Percentiles rank a stretch among this genome's conserved stretches.
These are phyloP conservation scores for Centropyge bicolor DNA, from an alignment of 2,797 vertebrate genomes.

Conservation along the genomic window DNA sequence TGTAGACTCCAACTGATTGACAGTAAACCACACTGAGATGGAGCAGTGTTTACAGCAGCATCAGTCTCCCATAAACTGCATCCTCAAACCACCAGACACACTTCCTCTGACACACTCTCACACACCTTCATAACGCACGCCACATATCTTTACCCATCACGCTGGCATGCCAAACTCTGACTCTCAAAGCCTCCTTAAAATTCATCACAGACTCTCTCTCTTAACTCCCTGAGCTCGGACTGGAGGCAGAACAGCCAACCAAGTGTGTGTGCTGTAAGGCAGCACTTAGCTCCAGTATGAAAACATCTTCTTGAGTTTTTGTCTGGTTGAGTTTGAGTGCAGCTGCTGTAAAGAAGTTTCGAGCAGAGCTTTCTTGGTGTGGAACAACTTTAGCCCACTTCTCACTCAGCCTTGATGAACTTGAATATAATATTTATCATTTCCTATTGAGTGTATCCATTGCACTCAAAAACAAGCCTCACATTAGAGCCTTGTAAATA, in stretches of 20 bases:
- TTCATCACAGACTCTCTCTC: constrained; percentile 20
- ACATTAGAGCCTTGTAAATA: constrained; percentile 4
- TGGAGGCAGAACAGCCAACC: not conserved
- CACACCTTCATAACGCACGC: not conserved
- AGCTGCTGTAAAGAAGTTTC: constrained; percentile 45
- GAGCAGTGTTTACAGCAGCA: constrained; percentile 24
- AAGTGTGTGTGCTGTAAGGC: not conserved
- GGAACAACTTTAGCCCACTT: constrained; percentile 20
- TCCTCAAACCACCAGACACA: constrained; percentile 1
- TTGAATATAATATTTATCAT: constrained; percentile 10
- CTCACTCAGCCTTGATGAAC: constrained; percentile 17
- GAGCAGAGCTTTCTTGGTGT: constrained; percentile 12
- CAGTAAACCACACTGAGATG: not conserved
- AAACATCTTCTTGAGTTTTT: constrained; percentile 43
- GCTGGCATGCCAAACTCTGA: not conserved
- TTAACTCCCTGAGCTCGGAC: constrained; percentile 7
- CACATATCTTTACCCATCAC: not conserved
- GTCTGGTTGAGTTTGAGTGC: constrained; percentile 43
- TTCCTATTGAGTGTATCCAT: not conserved
- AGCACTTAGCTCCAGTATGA: constrained; percentile 44
- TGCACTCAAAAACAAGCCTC: not conserved
- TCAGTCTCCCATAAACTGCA: not conserved
- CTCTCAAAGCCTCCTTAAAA: constrained; percentile 28
- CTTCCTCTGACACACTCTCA: not conserved
- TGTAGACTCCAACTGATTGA: constrained; percentile 21